These are phyloP conservation scores for Anticlea derivata DNA, from an alignment of 2,888 invertebrate genomes.

Conservation along the genomic window DNA sequence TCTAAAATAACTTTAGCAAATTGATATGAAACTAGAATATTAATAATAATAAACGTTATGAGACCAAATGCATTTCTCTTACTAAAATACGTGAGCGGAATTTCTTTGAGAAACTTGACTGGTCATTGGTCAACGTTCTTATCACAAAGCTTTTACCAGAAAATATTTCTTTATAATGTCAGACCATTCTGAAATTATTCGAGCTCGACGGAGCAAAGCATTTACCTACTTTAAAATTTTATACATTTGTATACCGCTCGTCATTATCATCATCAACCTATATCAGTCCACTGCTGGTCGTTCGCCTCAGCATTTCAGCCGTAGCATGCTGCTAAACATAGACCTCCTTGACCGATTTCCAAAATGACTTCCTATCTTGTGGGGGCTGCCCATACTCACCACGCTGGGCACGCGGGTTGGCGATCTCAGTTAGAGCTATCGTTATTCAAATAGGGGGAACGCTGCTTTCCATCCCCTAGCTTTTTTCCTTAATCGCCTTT, in stretches of 20 bases:
- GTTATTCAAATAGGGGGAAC: too few relatives aligned
- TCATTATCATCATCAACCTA: too few relatives aligned
- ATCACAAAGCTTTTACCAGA: conserved; percentile 46
- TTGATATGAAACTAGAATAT: conserved; percentile 41
- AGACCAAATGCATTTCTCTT: conserved; percentile 49
- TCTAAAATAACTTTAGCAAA: conserved; percentile 18
- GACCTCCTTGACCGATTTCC: too few relatives aligned
- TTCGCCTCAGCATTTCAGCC: too few relatives aligned
- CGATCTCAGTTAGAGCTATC: too few relatives aligned
- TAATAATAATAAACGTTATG: conserved; percentile 47
- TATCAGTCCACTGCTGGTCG: too few relatives aligned
- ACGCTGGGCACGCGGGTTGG: too few relatives aligned
- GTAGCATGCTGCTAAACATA: too few relatives aligned
- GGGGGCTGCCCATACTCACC: too few relatives aligned
- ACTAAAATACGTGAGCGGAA: conserved; percentile 52
- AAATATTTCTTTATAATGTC: conserved; percentile 48
- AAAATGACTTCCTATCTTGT: too few relatives aligned
- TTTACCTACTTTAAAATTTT: not conserved
- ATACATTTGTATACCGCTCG: not conserved
- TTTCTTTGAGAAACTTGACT: conserved; percentile 41
- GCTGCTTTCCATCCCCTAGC: too few relatives aligned
- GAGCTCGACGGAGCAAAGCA: conserved; percentile 21
- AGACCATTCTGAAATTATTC: conserved; percentile 38
- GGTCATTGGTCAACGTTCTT: conserved; percentile 50
- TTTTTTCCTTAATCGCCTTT: too few relatives aligned